Base-by-base conservation (phyloP, 2,888 invertebrate species). In the Tanytarsus gracilentus region DNA sequence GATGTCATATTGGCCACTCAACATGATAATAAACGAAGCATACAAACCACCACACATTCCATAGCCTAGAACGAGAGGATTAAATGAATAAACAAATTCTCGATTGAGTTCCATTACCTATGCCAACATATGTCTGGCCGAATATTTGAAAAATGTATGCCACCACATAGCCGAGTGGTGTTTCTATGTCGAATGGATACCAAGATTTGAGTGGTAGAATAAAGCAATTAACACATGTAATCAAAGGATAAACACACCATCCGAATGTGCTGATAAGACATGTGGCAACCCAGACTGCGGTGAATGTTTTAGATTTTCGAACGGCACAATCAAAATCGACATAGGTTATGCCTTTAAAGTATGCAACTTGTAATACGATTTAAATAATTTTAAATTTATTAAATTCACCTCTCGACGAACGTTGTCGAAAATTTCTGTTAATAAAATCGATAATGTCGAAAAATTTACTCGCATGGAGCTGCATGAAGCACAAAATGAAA, bases 141-240 rank as follows among this genome's bases (percentile, higher is more conserved):
- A 56, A 27, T 11, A 40, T 14, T 56, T 56, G 44, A 25, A 39
- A 56, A 23, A 39, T 16, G 18, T 56, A 44, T 3, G 39, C 50
- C 16, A 33, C 40, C 21, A 33, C 26, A 25, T 21, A 48, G 3
- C 11, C 16, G 5, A 23, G 21, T 26, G 18, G 18, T 62, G 68
- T 70, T 26, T 66, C 67, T 59, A 66, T 68, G 63, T 72, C 67
- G 21, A 71, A 67, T 5, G 71, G 72, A 67, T 72, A 72, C 68
- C 69, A 70, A 60, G 70, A 69, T 44, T 64, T 59, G 29, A 72
- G 55, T 0, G 72, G 72, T 16, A 71, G 64, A 60, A 66, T 68
- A 2, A 64, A 64, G 59, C 68, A 67, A 7, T 66, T 62, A 29
- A 67, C 65, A 3, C 65, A 65, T 30, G 71, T 62, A 4, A 52